These are phyloP conservation scores for Drosophila austrosaltans DNA, from an alignment of 2,888 invertebrate species.

Conservation along the genomic window DNA sequence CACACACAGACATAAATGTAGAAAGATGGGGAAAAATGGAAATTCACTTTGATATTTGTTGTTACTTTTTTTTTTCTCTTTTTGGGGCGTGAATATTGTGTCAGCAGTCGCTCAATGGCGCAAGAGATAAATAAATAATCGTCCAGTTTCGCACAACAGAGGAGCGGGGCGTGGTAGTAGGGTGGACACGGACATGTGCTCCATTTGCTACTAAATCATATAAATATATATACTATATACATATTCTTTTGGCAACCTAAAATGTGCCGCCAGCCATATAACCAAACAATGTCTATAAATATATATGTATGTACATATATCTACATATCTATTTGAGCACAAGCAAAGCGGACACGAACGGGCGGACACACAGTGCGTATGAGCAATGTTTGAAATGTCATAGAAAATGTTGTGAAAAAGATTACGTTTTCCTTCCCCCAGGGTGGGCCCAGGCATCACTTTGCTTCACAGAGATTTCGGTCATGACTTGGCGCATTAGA, in stretches of 20 bases:
- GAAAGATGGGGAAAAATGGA: constrained; percentile 43
- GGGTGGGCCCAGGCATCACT: constrained; percentile 62
- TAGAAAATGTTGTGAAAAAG: constrained; percentile 43
- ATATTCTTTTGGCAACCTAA: constrained; percentile 27
- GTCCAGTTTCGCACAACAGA: constrained; percentile 4
- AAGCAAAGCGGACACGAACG: constrained; percentile 34
- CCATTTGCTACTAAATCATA: constrained; percentile 56
- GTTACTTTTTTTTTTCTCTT: background rate
- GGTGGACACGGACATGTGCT: constrained; percentile 19
- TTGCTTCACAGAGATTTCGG: constrained; percentile 6
- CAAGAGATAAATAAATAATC: constrained; percentile 68
- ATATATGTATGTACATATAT: constrained; percentile 8
- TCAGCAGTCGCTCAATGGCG: constrained; percentile 74
- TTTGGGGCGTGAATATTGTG: constrained; percentile 55
- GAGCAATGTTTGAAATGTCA: constrained; percentile 54
- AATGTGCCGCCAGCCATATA: constrained; percentile 29
- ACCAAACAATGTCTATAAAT: constrained; percentile 17
- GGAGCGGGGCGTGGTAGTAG: constrained; percentile 3
- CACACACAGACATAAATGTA: background rate
- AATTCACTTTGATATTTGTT: constrained; percentile 45
- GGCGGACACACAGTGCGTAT: constrained; percentile 41
- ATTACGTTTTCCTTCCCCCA: constrained; percentile 44
- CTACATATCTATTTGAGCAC: too few relatives aligned
- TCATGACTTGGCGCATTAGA: background rate
- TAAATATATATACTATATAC: constrained; percentile 1